Conservation (phyloP, 1,140 invertebrate genomes). For the Megalonaias nervosa region DNA sequence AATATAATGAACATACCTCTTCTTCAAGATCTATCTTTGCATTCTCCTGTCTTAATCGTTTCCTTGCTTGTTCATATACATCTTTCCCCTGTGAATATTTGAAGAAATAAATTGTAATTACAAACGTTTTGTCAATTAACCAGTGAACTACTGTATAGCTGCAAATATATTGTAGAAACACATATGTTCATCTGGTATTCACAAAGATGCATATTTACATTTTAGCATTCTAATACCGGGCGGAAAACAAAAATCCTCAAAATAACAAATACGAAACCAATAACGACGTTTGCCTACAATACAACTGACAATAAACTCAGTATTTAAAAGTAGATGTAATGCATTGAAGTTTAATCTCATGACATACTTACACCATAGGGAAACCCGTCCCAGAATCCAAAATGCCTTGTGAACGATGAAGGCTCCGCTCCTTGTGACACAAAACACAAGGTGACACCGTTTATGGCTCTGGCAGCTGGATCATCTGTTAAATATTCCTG, state of each 20-base stretch:
- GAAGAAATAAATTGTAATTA: background rate
- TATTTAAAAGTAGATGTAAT: too few species aligned
- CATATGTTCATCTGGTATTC: too few species aligned
- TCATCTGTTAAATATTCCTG: constrained; percentile 39
- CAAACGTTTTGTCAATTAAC: background rate
- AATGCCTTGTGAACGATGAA: constrained; percentile 43
- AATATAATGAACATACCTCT: constrained; percentile 33
- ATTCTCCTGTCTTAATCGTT: constrained; percentile 45
- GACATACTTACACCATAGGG: constrained; percentile 28
- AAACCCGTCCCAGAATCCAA: constrained; percentile 34
- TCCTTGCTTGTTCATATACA: constrained; percentile 34
- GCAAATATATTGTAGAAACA: too few species aligned
- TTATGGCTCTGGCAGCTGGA: constrained; percentile 30
- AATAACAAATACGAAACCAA: background rate
- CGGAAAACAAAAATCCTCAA: background rate
- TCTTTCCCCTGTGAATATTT: constrained; percentile 31
- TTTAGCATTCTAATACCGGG: too few species aligned
- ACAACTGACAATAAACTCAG: background rate
- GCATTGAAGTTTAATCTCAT: too few species aligned
- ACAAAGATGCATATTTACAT: too few species aligned
- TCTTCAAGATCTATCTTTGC: constrained; percentile 39
- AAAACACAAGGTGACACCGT: constrained; percentile 34
- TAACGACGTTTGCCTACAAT: background rate
- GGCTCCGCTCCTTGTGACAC: constrained; percentile 41
- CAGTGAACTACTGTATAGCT: too few species aligned